Evolutionary conservation across 2,113 vertebrate genomes (phyloP).

Genomic region (Campylomormyrus tamandua): DNA sequence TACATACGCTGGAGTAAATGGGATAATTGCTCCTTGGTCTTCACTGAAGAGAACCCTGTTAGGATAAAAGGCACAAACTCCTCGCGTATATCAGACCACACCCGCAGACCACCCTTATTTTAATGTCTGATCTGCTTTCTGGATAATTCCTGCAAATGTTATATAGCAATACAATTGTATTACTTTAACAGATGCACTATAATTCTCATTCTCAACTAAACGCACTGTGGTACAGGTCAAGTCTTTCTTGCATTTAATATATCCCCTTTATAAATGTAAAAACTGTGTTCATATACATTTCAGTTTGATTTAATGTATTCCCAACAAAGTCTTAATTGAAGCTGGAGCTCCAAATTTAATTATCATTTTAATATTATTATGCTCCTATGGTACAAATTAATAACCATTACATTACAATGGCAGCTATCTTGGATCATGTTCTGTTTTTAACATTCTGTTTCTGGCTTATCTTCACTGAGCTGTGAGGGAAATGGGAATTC

Average conservation of each 20-base stretch:
- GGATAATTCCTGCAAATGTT: slow-evolving; percentile 52
- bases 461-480: background rate
- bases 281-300: background rate
- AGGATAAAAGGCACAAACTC: slow-evolving; percentile 37
- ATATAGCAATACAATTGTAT: slow-evolving; percentile 48
- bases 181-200: slow-evolving; percentile 45
- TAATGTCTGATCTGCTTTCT: slow-evolving; percentile 48
- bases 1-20: slow-evolving; percentile 36
- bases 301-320: background rate
- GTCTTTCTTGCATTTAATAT: background rate
- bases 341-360: background rate
- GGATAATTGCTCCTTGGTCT: slow-evolving; percentile 46
- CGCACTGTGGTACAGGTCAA: background rate
- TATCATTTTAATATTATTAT: background rate
- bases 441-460: background rate
- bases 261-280: background rate
- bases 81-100: slow-evolving; percentile 62
- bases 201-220: background rate
- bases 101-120: slow-evolving; percentile 55
- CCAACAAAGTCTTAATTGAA: background rate
- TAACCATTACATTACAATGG: background rate
- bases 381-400: background rate
- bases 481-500: background rate
- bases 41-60: slow-evolving; percentile 48
- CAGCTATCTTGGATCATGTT: background rate